Evolutionary conservation across 2,113 vertebrate genomes (phyloP).

Genomic region (Tragulus kanchil): DNA sequence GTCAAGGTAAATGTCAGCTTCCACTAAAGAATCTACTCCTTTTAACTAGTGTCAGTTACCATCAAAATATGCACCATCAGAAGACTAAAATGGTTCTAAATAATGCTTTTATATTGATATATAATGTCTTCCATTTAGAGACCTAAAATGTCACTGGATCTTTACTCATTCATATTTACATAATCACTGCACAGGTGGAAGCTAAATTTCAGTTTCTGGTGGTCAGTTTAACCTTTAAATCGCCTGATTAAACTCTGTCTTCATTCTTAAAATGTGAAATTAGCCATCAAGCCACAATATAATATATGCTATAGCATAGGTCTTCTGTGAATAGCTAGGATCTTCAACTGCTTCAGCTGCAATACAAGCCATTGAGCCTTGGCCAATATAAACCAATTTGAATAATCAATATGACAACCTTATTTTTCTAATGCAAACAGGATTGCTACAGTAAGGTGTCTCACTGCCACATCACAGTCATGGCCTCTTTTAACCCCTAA

Average conservation of each 20-base stretch:
- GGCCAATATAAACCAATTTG: constrained; percentile 92
- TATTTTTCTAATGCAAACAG: constrained; percentile 99
- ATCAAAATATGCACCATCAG: constrained; percentile 7
- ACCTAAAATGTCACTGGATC: constrained; percentile 41
- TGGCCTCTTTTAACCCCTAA: constrained; percentile 99
- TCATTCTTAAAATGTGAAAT: constrained; percentile 81
- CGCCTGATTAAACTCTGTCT: constrained; percentile 77
- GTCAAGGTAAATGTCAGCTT: neutral
- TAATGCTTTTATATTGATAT: constrained; percentile 59
- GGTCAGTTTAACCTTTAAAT: constrained; percentile 86
- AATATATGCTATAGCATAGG: constrained; percentile 83
- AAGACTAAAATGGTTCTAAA: constrained; percentile 52
- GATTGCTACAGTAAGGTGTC: constrained; percentile 97
- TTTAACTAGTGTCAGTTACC: constrained; percentile 13
- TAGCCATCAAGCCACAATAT: constrained; percentile 86
- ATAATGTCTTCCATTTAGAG: constrained; percentile 18
- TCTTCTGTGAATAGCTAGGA: constrained; percentile 86
- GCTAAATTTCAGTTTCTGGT: constrained; percentile 72
- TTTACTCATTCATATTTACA: constrained; percentile 47
- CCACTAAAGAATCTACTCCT: neutral
- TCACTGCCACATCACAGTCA: constrained; percentile 96
- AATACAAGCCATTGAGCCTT: constrained; percentile 83
- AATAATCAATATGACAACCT: constrained; percentile 99
- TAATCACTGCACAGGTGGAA: constrained; percentile 56
- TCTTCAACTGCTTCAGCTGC: constrained; percentile 89